Percentiles rank a stretch among this genome's conserved stretches.
phyloP scores from a whole-genome alignment of 2,888 invertebrate species.

The Galerucella pusilla region DNA sequence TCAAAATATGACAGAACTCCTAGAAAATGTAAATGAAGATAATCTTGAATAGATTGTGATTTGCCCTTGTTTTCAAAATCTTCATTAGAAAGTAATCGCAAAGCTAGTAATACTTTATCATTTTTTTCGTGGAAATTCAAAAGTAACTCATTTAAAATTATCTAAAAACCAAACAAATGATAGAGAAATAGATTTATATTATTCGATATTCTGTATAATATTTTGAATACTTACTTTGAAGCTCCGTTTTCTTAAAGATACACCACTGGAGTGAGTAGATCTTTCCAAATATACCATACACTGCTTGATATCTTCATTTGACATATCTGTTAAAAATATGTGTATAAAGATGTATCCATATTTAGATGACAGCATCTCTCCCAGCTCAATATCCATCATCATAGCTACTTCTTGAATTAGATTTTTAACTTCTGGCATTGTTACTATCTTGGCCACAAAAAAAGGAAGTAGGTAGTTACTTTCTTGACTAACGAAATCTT shows the following conservation, averaged over 20 bases:
- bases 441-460: constrained; percentile 71
- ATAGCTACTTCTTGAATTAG: constrained; percentile 75
- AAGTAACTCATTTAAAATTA: constrained; percentile 74
- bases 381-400: constrained; percentile 69
- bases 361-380: constrained; percentile 73
- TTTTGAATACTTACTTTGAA: constrained; percentile 65
- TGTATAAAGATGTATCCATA: constrained; percentile 80
- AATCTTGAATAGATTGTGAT: constrained; percentile 70
- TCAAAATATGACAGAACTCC: constrained; percentile 84
- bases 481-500: constrained; percentile 66
- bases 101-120: constrained; percentile 70
- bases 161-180: constrained; percentile 55
- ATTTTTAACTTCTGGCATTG: constrained; percentile 68
- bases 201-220: constrained; percentile 10
- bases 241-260: constrained; percentile 73
- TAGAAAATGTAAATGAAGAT: constrained; percentile 78
- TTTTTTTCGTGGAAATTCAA: constrained; percentile 74
- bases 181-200: neutral
- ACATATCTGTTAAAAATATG: constrained; percentile 72
- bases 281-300: constrained; percentile 74
- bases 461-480: constrained; percentile 75
- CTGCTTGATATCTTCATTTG: constrained; percentile 68
- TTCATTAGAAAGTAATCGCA: constrained; percentile 70
- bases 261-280: constrained; percentile 69
- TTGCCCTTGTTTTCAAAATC: constrained; percentile 67